A percentile compares a stretch with the other conserved stretches of the same genome.
These are phyloP conservation scores for Dendrocincla fuliginosa DNA, from an alignment of 2,797 vertebrate genomes.

Conservation along the genomic window DNA sequence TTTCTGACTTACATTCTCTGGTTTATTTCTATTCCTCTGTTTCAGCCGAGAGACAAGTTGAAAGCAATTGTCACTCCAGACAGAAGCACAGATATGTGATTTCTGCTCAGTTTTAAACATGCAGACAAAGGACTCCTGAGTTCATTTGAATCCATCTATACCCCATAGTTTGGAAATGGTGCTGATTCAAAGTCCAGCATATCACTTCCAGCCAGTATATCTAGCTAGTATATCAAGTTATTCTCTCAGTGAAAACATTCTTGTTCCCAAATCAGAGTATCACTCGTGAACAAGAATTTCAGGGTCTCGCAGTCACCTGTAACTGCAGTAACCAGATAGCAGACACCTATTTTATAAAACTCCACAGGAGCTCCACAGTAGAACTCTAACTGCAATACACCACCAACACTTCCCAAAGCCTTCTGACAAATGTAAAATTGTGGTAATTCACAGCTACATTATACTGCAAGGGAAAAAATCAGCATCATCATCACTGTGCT, in stretches of 20 bases:
- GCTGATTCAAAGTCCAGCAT: not conserved
- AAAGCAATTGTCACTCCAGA: constrained; percentile 2
- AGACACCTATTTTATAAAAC: not conserved
- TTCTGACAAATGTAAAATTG: not conserved
- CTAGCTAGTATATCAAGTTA: not conserved
- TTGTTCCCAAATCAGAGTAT: not conserved
- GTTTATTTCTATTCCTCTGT: not conserved
- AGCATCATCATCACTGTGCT: not conserved
- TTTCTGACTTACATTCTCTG: not conserved
- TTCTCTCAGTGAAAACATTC: not conserved
- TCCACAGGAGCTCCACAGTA: not conserved
- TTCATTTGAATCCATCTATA: not conserved
- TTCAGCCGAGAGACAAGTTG: not conserved
- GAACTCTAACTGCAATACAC: not conserved
- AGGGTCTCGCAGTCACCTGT: not conserved
- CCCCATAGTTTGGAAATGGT: not conserved
- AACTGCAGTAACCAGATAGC: not conserved
- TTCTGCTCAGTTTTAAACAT: not conserved
- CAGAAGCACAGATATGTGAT: not conserved
- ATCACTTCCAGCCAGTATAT: not conserved
- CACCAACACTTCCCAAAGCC: not conserved
- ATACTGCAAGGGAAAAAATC: not conserved
- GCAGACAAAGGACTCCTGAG: not conserved
- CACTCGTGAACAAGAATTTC: not conserved
- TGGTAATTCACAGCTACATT: not conserved